Evolutionary conservation across 1,140 invertebrate species (phyloP), one percentile per base, ranked within the genome.

Genomic region (Uloborus diversus): DNA sequence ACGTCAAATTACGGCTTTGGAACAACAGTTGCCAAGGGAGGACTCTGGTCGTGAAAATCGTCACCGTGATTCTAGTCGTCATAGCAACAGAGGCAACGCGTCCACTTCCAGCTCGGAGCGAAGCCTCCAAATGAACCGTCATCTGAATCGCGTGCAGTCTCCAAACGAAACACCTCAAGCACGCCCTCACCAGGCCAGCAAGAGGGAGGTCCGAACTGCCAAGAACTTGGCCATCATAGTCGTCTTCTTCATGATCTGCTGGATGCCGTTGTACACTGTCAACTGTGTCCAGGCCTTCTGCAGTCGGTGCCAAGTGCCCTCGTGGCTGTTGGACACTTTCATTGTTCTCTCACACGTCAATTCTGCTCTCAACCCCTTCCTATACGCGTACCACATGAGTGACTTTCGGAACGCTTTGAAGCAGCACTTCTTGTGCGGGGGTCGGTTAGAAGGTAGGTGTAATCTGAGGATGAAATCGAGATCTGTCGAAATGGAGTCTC

Each of bases 171-270:
- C 32, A 17, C 23, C 27, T 0, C 49, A 17, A 1, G 51, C 30
- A 9, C 35, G 33, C 1, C 62, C 73, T 14, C 47, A 71, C 17
- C 80, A 84, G 23, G 76, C 82, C 37, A 84, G 76, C 69, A 93
- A 82, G 49, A 88, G 93, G n/a, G 94, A 96, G 85, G 93, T 95
- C 2, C 95, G 96, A 87, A 94, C 94, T 7, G 95, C 94, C 1
- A 94, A 96, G 84, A 96, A 95, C 86, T 89, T 97, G 0, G 93
- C 93, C 51, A 92, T 95, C 78, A 96, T 97, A 64, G 94, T 97
- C 1, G 87, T 94, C 37, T 96, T 96, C 87, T 97, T 97, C 87
- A 94, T 96, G 86, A 89, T 96, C 57, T 96, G 94, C 85, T 97
- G 95, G 94, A 93, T 96, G 62, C 94, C 94, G 0, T 88, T 97